These are phyloP conservation scores for Camponotus vicinus DNA, from an alignment of 1,140 invertebrate species.

Conservation along the genomic window DNA sequence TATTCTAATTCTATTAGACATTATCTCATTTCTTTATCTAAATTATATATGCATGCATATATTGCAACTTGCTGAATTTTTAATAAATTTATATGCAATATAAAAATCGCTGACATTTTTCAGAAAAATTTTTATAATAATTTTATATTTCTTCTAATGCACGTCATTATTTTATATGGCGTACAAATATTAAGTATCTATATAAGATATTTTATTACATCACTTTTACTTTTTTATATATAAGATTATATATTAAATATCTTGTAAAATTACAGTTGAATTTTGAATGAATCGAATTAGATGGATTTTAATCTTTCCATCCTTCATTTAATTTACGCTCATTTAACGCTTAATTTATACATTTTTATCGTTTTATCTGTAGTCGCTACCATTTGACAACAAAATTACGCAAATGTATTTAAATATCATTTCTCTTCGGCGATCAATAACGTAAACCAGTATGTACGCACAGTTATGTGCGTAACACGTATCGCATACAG, in stretches of 20 bases:
- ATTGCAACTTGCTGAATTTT: no score
- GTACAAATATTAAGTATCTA: background rate
- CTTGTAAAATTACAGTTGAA: background rate
- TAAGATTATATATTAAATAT: background rate
- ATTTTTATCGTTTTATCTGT: constrained; percentile 9
- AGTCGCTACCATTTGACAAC: background rate
- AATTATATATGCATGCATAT: background rate
- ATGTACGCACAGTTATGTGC: background rate
- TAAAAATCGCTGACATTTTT: no score
- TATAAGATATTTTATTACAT: background rate
- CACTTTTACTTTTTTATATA: background rate
- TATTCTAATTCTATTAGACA: background rate
- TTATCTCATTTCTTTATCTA: background rate
- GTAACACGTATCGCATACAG: background rate
- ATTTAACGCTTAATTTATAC: no score
- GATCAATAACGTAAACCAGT: constrained; percentile 38
- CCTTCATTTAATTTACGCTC: background rate
- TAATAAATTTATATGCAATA: no score
- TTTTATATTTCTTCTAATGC: background rate
- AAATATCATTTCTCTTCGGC: constrained; percentile 1
- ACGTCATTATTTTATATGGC: background rate
- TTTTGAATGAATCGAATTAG: background rate
- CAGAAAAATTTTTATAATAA: background rate
- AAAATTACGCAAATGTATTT: background rate
- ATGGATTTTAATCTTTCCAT: background rate